Base-by-base conservation (phyloP, 2,888 invertebrate species). In the Athalia rosae region DNA sequence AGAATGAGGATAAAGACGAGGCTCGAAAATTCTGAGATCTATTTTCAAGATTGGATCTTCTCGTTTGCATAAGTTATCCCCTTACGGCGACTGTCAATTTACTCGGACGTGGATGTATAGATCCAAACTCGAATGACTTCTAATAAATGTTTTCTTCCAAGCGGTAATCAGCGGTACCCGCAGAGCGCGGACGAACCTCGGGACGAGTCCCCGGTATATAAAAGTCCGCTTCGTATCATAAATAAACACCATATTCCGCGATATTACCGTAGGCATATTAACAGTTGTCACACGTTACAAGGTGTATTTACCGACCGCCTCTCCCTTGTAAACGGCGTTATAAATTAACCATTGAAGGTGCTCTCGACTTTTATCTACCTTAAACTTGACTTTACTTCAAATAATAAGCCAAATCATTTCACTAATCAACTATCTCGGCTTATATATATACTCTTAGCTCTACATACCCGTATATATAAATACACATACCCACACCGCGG, bases 61-160 rank as follows among this genome's bases (percentile, higher is more conserved):
- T 89, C 84, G 88, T 89, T 89, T 89, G 87, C 89, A 89, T 89
- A 89, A 89, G 87, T 86, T 86, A 87, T 85, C 87, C 83, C 87
- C 83, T 87, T 85, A 86, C 84, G 86, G 86, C 88, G 87, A 88
- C 88, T 85, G 83, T 84, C 84, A 89, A 89, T 89, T 89, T 88
- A 89, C 87, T 89, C 83, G 87, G 87, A 86, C 86, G 86, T 84
- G 86, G 86, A 86, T 85, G 86, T 89, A 89, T 89, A 88, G 89
- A 89, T 89, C 89, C 86, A 85, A 87, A 84, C 85, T 85, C 83
- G 85, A 88, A 87, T 88, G 88, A 88, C 87, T 88, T 87, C 87
- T 87, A 88, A 89, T 89, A 89, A 88, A 88, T 58, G 56, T 58
- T 43, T 28, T 15, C 71, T 71, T 9, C 71, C 13, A 13, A n/a